phyloP scores from a whole-genome alignment of 2,888 invertebrate species.

The Nephrotoma guestfalica region DNA sequence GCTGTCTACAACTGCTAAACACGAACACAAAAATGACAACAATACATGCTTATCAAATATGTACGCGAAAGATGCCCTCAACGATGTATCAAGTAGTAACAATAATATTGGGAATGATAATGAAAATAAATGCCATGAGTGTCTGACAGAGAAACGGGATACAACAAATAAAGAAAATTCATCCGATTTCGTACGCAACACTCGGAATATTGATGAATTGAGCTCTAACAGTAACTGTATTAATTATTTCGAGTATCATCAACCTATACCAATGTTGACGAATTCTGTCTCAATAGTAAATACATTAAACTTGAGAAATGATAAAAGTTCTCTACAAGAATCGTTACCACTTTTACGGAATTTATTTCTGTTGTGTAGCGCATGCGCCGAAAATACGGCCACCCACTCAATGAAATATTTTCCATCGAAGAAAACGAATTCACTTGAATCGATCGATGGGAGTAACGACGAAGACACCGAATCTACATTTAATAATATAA shows the following conservation, averaged over 20 bases:
- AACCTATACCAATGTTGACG: background rate
- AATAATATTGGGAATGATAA: background rate
- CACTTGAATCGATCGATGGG: background rate
- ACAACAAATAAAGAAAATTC: background rate
- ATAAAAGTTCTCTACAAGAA: background rate
- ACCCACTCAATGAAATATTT: background rate
- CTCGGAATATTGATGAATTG: background rate
- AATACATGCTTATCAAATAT: background rate
- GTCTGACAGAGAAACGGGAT: background rate
- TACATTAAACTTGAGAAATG: background rate
- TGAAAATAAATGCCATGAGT: background rate
- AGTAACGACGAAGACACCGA: background rate
- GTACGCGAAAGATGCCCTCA: background rate
- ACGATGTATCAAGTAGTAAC: background rate
- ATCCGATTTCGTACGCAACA: background rate
- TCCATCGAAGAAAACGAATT: background rate
- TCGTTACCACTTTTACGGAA: background rate
- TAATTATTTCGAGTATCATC: background rate
- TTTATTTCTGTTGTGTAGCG: background rate
- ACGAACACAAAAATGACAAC: background rate
- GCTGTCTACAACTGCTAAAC: background rate
- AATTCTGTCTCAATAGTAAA: background rate
- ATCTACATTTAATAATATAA: background rate
- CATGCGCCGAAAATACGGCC: background rate
- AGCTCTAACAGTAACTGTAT: background rate